Evolutionary conservation across 1,140 invertebrate genomes (phyloP).

Genomic region (Dendroctonus valens): DNA sequence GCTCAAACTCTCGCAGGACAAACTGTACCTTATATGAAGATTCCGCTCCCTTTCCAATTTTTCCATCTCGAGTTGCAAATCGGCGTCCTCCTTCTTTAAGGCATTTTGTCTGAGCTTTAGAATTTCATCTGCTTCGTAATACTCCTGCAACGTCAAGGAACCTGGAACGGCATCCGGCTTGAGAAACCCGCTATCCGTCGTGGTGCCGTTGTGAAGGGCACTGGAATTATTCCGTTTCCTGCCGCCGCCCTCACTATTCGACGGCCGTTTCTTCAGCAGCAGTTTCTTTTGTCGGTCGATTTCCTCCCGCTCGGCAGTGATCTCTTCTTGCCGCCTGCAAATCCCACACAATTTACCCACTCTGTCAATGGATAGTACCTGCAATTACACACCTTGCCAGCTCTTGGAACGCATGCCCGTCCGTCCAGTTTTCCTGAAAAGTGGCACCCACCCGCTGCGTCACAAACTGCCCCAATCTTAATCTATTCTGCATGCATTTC

Average conservation of each 20-base stretch:
- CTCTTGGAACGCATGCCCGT: conserved; percentile 99
- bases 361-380: not conserved
- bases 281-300: conserved; percentile 96
- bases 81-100: conserved; percentile 97
- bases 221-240: conserved; percentile 63
- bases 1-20: not conserved
- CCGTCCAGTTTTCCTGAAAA: conserved; percentile 99
- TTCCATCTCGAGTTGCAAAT: conserved; percentile 97
- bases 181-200: conserved; percentile 80
- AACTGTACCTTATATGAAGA: conserved; percentile 79
- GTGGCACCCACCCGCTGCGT: conserved; percentile 97
- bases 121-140: conserved; percentile 93
- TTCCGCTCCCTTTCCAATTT: conserved; percentile 98
- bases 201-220: conserved; percentile 72
- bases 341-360: not conserved
- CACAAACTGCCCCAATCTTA: conserved; percentile 97
- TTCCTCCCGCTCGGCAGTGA: conserved; percentile 92
- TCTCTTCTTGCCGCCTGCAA: conserved; percentile 91
- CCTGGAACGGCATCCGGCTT: conserved; percentile 81
- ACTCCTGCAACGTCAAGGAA: conserved; percentile 85
- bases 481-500: conserved; percentile 98
- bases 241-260: conserved; percentile 81
- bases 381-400: conserved; percentile 69
- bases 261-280: conserved; percentile 90
- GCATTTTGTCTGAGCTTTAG: conserved; percentile 92